These are phyloP conservation scores for Sorex fumeus DNA, from an alignment of 2,113 vertebrate species.

Conservation along the genomic window DNA sequence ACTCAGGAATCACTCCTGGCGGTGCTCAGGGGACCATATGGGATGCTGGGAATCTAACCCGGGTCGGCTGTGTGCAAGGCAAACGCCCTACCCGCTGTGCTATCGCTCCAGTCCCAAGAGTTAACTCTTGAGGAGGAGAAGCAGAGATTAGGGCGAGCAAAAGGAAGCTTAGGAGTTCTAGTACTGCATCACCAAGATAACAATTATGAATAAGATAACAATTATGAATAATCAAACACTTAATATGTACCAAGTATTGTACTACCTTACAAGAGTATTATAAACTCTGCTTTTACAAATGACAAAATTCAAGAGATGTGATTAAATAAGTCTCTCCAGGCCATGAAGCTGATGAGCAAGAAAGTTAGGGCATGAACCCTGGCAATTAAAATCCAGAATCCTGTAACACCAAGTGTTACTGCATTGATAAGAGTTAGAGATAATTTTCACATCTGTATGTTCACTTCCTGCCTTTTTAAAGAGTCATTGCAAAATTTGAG, in stretches of 20 bases:
- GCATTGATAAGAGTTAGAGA: neutral
- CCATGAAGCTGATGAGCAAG: neutral
- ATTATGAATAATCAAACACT: neutral
- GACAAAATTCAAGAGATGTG: neutral
- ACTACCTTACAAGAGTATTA: neutral
- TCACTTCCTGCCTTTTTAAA: neutral
- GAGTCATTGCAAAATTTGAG: neutral
- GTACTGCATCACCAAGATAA: neutral
- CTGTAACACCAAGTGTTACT: neutral
- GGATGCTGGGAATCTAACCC: too few species aligned
- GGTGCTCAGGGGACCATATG: too few species aligned
- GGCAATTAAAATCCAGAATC: neutral
- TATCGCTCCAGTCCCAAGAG: too few species aligned
- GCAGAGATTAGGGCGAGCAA: neutral
- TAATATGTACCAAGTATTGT: neutral
- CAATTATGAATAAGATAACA: neutral
- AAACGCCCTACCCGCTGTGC: too few species aligned
- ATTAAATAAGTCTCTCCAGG: neutral
- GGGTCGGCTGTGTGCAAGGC: too few species aligned
- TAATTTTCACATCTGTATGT: neutral
- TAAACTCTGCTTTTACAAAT: slow-evolving; percentile 10
- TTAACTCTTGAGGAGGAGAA: too few species aligned
- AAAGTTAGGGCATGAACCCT: neutral
- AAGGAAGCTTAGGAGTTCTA: neutral
- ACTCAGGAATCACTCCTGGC: too few species aligned